phyloP scores from a whole-genome alignment of 2,113 vertebrate species.

The Paradisaea rubra region DNA sequence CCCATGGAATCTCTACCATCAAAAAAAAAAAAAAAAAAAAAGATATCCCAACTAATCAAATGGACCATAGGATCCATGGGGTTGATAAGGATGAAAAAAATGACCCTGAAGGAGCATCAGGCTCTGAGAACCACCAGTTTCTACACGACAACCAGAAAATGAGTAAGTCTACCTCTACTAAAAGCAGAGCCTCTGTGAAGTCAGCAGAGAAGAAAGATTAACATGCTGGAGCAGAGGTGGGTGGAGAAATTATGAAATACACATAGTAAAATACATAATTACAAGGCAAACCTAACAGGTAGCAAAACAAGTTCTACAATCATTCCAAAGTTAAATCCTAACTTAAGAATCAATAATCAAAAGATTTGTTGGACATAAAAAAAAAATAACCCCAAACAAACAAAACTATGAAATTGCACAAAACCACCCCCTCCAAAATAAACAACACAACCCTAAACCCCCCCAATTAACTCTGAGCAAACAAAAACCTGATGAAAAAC shows the following conservation, averaged over 20 bases:
- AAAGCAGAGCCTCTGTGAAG: background rate
- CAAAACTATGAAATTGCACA: background rate
- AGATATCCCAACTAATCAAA: background rate
- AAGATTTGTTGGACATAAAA: background rate
- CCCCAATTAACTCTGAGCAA: background rate
- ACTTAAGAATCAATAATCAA: constrained; percentile 42
- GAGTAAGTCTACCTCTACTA: background rate
- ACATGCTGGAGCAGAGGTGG: constrained; percentile 33
- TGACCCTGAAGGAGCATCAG: accelerated
- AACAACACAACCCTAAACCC: background rate
- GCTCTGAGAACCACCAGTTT: background rate
- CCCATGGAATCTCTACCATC: background rate
- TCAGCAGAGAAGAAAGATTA: constrained; percentile 35
- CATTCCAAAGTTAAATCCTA: constrained; percentile 30
- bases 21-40: background rate
- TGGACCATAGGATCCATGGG: accelerated
- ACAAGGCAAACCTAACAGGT: constrained; percentile 50
- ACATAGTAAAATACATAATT: constrained; percentile 60
- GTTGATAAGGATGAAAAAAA: background rate
- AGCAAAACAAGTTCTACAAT: constrained; percentile 59
- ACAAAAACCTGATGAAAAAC: background rate
- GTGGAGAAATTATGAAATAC: constrained; percentile 57
- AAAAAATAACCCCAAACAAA: background rate
- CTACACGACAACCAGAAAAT: background rate
- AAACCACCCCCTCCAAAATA: background rate